Base-by-base conservation (phyloP, 2,797 vertebrate genomes). In the Lepilemur septentrionalis region DNA sequence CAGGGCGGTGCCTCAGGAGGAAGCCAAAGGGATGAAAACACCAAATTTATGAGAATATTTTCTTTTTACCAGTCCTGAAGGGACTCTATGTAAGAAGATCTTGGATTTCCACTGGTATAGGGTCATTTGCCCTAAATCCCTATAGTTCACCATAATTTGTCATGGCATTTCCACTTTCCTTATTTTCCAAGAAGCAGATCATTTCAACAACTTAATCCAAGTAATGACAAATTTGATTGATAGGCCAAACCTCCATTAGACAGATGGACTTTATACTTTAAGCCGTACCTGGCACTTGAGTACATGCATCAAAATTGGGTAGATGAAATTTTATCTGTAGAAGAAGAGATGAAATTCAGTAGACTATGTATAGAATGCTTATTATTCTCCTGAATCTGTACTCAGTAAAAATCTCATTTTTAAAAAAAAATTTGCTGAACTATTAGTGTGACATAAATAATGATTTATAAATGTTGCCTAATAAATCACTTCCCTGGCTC, bases 171-270 rank as follows among this genome's bases (percentile, higher is more conserved):
- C 15, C 43, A 87, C 6, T 30, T 41, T 90, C n/a, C 38, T 65
- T 78, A 38, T 91, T 96, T 95, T 93, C 88, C 84, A 75, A 95
- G 93, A 97, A 81, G 28, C 50, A 69, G 63, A 81, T 84, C 70
- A 70, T 96, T 90, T 93, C 83, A 72, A 93, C 89, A 55, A 92
- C 65, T 94, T 97, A 96, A 95, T 94, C 86, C 93, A 50, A 82
- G 72, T 79, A 93, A 86, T 95, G 94, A 97, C 96, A 97, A 87
- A 96, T 95, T 82, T 97, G 95, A 97, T 93, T 95, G 89, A 97
- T 90, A 96, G 94, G 61, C 76, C 89, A 89, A 95, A 88, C 85
- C 41, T 96, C 75, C 91, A 93, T 95, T 96, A 96, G 94, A 91
- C 89, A 96, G 94, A 94, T 94, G 93, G 75, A 96, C 90, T 96